A percentile compares a stretch with the other conserved stretches of the same genome.
These are phyloP conservation scores for Adineta ricciae DNA, from an alignment of 2,888 invertebrate species.

Conservation along the genomic window DNA sequence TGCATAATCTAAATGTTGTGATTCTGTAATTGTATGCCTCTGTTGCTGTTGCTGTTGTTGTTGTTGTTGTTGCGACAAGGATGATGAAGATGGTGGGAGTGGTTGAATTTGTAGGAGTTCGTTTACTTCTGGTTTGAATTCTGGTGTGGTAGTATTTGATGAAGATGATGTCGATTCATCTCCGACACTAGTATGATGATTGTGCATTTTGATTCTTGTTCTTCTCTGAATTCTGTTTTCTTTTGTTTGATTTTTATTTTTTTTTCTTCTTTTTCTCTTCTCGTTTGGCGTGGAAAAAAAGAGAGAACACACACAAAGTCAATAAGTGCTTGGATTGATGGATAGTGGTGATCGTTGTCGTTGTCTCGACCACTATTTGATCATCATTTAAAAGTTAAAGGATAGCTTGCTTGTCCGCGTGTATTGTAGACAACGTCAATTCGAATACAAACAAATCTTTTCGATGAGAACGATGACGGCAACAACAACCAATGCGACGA, in stretches of 20 bases:
- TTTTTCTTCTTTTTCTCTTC: neutral
- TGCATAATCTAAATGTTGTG: neutral
- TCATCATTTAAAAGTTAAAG: conserved; percentile 4
- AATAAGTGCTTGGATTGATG: neutral
- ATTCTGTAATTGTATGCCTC: neutral
- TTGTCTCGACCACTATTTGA: conserved; percentile 12
- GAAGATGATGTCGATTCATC: neutral
- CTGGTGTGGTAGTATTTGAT: neutral
- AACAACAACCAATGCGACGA: no score
- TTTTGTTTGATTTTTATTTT: conserved; percentile 7
- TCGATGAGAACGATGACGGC: conserved; percentile 4
- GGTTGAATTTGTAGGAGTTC: neutral
- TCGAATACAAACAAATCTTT: conserved; percentile 12
- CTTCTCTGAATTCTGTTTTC: neutral
- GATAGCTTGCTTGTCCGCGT: neutral
- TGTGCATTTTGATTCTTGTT: neutral
- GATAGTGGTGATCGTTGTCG: no score
- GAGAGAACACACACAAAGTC: conserved; percentile 7
- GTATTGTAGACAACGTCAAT: conserved; percentile 1
- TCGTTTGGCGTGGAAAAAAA: neutral
- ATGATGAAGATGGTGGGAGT: no score
- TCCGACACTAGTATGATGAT: neutral
- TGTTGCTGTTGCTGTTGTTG: neutral
- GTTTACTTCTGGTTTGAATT: neutral
- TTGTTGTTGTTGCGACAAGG: no score